Percentiles rank a stretch among this genome's conserved stretches.
Evolutionary conservation across 2,797 vertebrate species (phyloP).

Genomic region (Dendrocincla fuliginosa): DNA sequence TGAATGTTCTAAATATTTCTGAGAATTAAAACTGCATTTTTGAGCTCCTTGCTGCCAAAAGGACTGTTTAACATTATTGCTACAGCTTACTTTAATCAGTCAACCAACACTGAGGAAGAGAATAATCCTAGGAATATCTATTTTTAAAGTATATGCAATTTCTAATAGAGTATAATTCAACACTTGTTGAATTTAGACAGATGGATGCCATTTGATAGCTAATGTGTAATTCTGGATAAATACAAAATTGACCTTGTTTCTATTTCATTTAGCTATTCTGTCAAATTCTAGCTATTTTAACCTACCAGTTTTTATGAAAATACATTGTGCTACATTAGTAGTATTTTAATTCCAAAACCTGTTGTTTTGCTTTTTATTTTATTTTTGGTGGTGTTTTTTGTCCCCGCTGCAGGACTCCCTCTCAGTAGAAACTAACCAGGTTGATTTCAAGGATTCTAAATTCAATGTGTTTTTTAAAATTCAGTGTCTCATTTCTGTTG

Average conservation of each 20-base stretch:
- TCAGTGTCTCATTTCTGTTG: background rate
- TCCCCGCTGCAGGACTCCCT: rapidly evolving
- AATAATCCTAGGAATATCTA: background rate
- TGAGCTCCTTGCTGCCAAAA: background rate
- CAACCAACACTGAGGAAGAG: background rate
- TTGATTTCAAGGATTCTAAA: background rate
- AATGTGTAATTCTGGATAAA: background rate
- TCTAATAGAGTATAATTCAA: background rate
- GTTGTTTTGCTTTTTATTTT: background rate
- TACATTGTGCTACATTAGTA: rapidly evolving
- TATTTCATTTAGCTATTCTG: background rate
- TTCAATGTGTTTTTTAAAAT: background rate
- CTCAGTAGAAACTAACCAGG: background rate
- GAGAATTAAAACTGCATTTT: background rate
- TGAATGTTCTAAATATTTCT: background rate
- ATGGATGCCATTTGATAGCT: background rate
- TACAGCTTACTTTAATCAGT: background rate
- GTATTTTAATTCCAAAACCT: background rate
- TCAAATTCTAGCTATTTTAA: background rate
- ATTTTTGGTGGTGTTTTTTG: background rate
- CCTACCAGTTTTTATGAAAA: background rate
- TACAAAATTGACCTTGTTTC: background rate
- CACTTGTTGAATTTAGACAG: background rate
- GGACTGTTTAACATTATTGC: background rate
- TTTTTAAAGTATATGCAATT: background rate